Base-by-base conservation (phyloP, 2,888 invertebrate species). In the Norana najaformis region DNA sequence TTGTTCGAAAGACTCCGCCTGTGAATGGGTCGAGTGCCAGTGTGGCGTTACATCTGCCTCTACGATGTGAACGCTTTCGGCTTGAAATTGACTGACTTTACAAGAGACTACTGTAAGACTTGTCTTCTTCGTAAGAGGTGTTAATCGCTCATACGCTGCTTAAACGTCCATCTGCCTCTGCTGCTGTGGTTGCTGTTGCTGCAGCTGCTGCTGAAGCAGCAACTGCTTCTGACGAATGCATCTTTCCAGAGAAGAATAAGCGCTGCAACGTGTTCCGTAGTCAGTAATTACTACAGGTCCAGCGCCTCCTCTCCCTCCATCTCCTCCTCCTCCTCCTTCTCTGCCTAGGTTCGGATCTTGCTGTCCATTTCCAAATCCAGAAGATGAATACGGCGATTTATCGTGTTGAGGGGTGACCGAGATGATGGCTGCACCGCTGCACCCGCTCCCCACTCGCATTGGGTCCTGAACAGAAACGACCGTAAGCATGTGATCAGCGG, bases 181-280 rank as follows among this genome's bases (percentile, higher is more conserved):
- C 36, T 85, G 16, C 85, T 85, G 34, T 34, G 30, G 34, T 8
- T 83, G 34, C 35, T 34, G 83, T 3, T 36, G 34, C 34, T 30
- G 1, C 83, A 35, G 35, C 36, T 83, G 83, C 83, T 83, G 85
- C 16, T 85, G 35, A 37, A 8, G 16, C 85, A 37, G 35, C 35
- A 85, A 37, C 37, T 85, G 85, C 85, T 85, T 85, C 85, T 85
- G 85, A 36, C 37, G 85, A 37, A n/a, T 6, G 85, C 85, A 85
- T 36, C 85, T 85, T 13, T 85, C 85, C 85, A n/a, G 37, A 85
- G 85, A 4, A 36, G 85, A 85, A 36, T 85, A 37, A 36, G 20
- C 35, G 85, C 36, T 8, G 34, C 23, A 37, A 23, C 85, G 85
- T 35, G 36, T 85, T 20, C 85, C 85, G 16, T 85, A 85, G 36